Base-by-base conservation (phyloP, 2,888 invertebrate genomes). In the Lepidocyrtoides sp. region DNA sequence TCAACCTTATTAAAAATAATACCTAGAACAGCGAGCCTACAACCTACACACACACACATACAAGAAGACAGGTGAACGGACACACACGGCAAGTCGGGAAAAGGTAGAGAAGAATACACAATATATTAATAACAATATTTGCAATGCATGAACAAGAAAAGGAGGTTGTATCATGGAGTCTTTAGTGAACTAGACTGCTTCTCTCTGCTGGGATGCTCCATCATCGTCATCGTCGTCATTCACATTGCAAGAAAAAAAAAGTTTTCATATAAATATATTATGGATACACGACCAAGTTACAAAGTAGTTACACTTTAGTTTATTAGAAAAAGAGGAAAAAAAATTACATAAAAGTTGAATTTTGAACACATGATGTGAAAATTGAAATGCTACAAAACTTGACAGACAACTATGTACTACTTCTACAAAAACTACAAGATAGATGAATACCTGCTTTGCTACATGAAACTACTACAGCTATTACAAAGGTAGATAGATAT, bases 351-450 rank as follows among this genome's bases (percentile, higher is more conserved):
- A n/a, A 57, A 26, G 14, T 23, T 72, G 12, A 44, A 44, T 72
- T 44, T 72, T 72, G 72, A 72, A 26, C 63, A n/a, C 14, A 54
- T 29, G n/a, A 79, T 54, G 77, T 79, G 77, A 79, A 79, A 79
- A 79, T 79, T 54, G 72, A 72, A 72, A 72, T 72, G 72, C 44
- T 48, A 54, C 26, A 54, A 54, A 54, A 79, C 77, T 79, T 79
- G 77, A 79, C 77, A 54, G 77, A 17, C 77, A 29, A 72, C n/a
- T n/a, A n/a, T n/a, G n/a, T n/a, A n/a, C n/a, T n/a, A n/a, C n/a
- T n/a, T n/a, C n/a, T n/a, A n/a, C 29, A 66, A 66, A 60, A 44
- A 44, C 44, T 7, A n/a, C 75, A 41, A 48, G 48, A 51, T 23
- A 48, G 2, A 77, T 8, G 12, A 2, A 20, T 72, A 12, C 41